Conservation (phyloP, 64 coral and sea anemone species). For the Acropora yongei region DNA sequence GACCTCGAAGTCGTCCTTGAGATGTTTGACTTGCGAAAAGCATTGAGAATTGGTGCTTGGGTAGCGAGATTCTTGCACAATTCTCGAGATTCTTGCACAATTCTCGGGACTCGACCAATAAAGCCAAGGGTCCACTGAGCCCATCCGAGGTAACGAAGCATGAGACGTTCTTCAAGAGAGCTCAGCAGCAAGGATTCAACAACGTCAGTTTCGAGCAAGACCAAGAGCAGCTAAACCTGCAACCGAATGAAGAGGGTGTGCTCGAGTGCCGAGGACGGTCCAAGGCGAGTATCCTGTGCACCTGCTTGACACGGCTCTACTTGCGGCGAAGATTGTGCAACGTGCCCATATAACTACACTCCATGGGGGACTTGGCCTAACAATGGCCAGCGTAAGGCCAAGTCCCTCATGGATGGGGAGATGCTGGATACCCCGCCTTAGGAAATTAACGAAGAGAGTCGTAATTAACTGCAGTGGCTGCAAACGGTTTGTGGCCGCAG, state of each 20-base stretch:
- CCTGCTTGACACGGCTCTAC: constrained; percentile 30
- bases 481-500: neutral
- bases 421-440: constrained; percentile 65
- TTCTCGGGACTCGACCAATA: too few species aligned
- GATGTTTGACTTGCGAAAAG: constrained; percentile 47
- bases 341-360: constrained; percentile 37
- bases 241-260: constrained; percentile 41
- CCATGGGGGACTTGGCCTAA: constrained; percentile 62
- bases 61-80: constrained; percentile 30
- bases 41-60: constrained; percentile 60
- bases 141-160: constrained; percentile 48
- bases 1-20: constrained; percentile 29
- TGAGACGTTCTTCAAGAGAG: constrained; percentile 41
- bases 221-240: constrained; percentile 38
- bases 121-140: constrained; percentile 24
- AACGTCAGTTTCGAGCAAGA: constrained; percentile 46
- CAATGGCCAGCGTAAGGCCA: constrained; percentile 71
- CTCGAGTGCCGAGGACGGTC: too few species aligned
- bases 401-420: too few species aligned
- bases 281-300: too few species aligned
- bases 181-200: constrained; percentile 15
- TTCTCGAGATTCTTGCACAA: too few species aligned
- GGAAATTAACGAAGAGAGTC: constrained; percentile 19
- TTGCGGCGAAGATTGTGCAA: constrained; percentile 48
- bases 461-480: too few species aligned